phyloP scores from a whole-genome alignment of 1,140 invertebrate genomes.

The Pogonognathellus flavescens region DNA sequence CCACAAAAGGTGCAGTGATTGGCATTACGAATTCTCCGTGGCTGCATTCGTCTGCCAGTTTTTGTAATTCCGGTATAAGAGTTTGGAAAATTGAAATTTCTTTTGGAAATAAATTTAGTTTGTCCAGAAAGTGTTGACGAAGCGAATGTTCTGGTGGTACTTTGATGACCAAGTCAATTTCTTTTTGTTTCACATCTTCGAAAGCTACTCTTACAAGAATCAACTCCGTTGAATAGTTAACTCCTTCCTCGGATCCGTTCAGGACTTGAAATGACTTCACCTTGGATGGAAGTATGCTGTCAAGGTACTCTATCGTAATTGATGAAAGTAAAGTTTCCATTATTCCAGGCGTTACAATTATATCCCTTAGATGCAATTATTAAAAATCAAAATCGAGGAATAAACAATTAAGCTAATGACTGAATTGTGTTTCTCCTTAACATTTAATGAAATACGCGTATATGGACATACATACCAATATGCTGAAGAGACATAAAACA shows the following conservation, averaged over 20 bases:
- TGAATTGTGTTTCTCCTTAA: too few species aligned
- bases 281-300: background rate
- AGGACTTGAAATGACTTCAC: background rate
- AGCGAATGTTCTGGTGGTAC: background rate
- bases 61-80: background rate
- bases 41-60: background rate
- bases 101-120: conserved; percentile 16
- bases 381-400: too few species aligned
- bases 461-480: too few species aligned
- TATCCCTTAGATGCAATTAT: too few species aligned
- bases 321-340: background rate
- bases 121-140: conserved; percentile 5
- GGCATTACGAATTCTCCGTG: background rate
- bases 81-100: conserved; percentile 20
- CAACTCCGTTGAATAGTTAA: conserved; percentile 5
- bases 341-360: background rate
- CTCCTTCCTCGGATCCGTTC: conserved; percentile 1
- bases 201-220: background rate
- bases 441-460: too few species aligned
- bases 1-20: conserved; percentile 3
- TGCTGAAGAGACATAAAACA: too few species aligned
- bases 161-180: background rate
- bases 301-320: background rate
- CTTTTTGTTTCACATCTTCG: background rate
- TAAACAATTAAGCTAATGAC: too few species aligned